Conservation (phyloP, 2,797 vertebrate species). For the Hozukius guyotensis region DNA sequence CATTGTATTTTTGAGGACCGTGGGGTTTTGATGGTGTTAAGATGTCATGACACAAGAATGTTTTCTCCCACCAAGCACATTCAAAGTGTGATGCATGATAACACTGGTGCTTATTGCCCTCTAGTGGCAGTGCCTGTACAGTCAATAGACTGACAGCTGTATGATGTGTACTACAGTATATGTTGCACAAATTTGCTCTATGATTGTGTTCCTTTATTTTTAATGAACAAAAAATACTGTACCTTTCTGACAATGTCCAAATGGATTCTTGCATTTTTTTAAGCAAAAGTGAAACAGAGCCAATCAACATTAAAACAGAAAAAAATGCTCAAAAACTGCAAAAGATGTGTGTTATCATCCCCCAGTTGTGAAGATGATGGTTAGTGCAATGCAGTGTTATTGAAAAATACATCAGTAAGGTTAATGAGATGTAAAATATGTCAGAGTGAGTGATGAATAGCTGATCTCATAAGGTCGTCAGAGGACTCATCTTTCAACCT, state of each 20-base stretch:
- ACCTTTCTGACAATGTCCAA: not conserved
- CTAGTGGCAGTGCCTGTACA: conserved; percentile 43
- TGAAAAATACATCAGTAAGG: conserved; percentile 18
- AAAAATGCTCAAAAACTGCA: conserved; percentile 3
- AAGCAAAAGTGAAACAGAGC: not conserved
- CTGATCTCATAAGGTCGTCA: not conserved
- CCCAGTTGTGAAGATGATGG: not conserved
- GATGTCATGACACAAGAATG: not conserved
- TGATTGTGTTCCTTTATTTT: not conserved
- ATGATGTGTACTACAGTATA: not conserved
- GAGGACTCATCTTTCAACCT: conserved; percentile 40
- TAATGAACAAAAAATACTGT: not conserved
- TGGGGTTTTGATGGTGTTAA: not conserved
- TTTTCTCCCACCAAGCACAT: not conserved
- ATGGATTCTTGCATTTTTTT: not conserved
- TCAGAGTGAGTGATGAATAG: conserved; percentile 21
- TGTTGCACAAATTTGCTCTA: not conserved
- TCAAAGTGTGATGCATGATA: not conserved
- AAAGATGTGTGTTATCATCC: not conserved
- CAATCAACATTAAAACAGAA: conserved; percentile 14
- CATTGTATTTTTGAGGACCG: not conserved
- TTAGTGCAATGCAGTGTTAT: not conserved
- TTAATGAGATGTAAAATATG: conserved; percentile 41
- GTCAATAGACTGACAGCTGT: not conserved
- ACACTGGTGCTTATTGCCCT: conserved; percentile 37